Percentiles rank a stretch among this genome's conserved stretches.
These are phyloP conservation scores for Lepus townsendii DNA, from an alignment of 2,797 vertebrate genomes.

Conservation along the genomic window DNA sequence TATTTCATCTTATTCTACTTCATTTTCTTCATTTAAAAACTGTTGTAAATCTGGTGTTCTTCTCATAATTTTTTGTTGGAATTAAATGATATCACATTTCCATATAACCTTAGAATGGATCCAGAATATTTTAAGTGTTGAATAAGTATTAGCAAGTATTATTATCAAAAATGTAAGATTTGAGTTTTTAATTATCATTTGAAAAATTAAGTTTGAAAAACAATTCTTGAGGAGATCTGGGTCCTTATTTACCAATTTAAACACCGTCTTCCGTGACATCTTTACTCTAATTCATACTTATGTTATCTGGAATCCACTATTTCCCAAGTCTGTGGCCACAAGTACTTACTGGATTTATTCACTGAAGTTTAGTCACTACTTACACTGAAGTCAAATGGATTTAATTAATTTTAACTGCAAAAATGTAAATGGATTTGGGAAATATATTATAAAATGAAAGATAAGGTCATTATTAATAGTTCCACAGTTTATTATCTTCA, in stretches of 20 bases:
- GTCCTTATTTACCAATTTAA: slow-evolving; percentile 14
- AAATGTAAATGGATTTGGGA: slow-evolving; percentile 57
- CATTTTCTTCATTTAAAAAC: slow-evolving; percentile 31
- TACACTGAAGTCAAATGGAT: slow-evolving; percentile 7
- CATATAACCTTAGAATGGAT: neutral
- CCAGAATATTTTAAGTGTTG: neutral
- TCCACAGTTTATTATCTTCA: slow-evolving; percentile 43
- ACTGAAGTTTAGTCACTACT: slow-evolving; percentile 37
- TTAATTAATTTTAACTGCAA: slow-evolving; percentile 72
- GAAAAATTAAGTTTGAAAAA: slow-evolving; percentile 25
- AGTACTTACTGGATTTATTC: slow-evolving; percentile 62
- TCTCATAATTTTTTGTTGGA: neutral
- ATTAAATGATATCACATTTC: slow-evolving; percentile 18
- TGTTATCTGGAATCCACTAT: slow-evolving; percentile 19
- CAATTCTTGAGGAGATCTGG: neutral
- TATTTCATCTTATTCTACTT: slow-evolving; percentile 8
- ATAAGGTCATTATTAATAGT: slow-evolving; percentile 58
- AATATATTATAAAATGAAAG: slow-evolving; percentile 63
- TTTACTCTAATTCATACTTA: slow-evolving; percentile 20
- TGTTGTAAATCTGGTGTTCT: neutral
- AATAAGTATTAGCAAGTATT: slow-evolving; percentile 14
- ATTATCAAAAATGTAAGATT: neutral
- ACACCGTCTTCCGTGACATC: neutral
- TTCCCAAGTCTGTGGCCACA: slow-evolving; percentile 42
- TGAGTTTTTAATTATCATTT: slow-evolving; percentile 9